Evolutionary conservation across 2,888 invertebrate genomes (phyloP).

Genomic region (Oegoconia quadripuncta): DNA sequence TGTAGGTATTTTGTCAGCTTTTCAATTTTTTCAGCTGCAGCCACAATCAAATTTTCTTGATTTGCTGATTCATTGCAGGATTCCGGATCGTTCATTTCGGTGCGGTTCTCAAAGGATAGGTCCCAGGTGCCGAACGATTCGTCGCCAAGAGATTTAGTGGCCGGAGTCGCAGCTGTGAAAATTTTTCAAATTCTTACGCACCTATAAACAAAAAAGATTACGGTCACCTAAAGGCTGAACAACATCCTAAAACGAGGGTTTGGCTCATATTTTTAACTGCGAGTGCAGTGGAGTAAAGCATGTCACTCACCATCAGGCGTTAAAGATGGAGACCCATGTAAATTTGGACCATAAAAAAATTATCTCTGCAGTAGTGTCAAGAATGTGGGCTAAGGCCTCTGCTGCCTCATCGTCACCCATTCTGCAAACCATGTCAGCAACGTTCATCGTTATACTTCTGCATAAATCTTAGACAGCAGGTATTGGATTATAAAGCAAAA

Average conservation of each 20-base stretch:
- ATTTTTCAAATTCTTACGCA: conserved; percentile 65
- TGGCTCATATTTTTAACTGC: too few species aligned
- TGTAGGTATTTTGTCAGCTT: conserved; percentile 69
- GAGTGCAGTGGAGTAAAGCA: too few species aligned
- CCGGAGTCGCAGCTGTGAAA: conserved; percentile 64
- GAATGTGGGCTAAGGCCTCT: too few species aligned
- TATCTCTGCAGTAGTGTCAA: too few species aligned
- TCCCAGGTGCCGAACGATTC: conserved; percentile 43
- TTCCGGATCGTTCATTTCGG: conserved; percentile 45
- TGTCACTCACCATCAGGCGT: too few species aligned
- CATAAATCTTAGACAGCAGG: too few species aligned
- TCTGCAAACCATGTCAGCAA: too few species aligned
- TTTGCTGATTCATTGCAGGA: conserved; percentile 42
- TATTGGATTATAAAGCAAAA: background rate
- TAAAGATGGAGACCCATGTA: too few species aligned
- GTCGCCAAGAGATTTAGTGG: conserved; percentile 37
- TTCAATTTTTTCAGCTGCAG: conserved; percentile 71
- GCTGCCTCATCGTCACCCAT: too few species aligned
- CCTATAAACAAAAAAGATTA: conserved; percentile 41
- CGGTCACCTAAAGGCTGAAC: background rate
- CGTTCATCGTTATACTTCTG: too few species aligned
- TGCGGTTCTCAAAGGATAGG: conserved; percentile 49
- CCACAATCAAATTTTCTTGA: conserved; percentile 31
- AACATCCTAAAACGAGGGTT: too few species aligned
- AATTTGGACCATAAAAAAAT: too few species aligned